Percentiles rank a stretch among this genome's conserved stretches.
These are phyloP conservation scores for Ariolimax columbianus DNA, from an alignment of 2,888 invertebrate species.

Conservation along the genomic window DNA sequence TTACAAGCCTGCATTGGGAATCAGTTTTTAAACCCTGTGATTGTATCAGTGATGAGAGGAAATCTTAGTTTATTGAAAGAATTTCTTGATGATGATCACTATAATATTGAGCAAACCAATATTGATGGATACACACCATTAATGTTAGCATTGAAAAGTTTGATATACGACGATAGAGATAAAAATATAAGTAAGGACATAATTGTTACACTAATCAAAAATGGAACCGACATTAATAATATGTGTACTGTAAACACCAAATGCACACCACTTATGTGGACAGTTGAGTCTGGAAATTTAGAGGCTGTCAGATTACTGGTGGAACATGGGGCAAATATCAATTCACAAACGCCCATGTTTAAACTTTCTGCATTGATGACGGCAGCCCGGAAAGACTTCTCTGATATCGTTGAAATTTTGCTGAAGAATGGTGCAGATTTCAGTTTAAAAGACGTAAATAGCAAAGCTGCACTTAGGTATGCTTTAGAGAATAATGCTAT, in stretches of 20 bases:
- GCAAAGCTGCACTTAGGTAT: not conserved
- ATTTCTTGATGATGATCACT: conserved; percentile 23
- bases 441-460: not conserved
- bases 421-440: conserved; percentile 7
- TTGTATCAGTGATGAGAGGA: conserved; percentile 13
- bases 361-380: conserved; percentile 19
- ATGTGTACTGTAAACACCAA: not conserved
- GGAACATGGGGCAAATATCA: conserved; percentile 17
- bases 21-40: not conserved
- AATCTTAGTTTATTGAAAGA: conserved; percentile 18
- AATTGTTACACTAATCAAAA: conserved; percentile 6
- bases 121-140: conserved; percentile 27
- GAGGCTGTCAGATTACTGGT: conserved; percentile 28
- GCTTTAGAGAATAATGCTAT: conserved; percentile 7
- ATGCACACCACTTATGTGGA: conserved; percentile 18
- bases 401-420: not conserved
- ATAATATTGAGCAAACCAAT: not conserved
- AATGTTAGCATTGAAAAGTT: conserved; percentile 14
- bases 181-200: conserved; percentile 10
- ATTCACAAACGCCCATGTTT: not conserved
- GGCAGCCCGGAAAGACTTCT: conserved; percentile 14
- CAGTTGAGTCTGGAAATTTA: conserved; percentile 10
- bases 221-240: conserved; percentile 17
- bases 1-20: conserved; percentile 2
- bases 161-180: not conserved